These are phyloP conservation scores for Gonioctena quinquepunctata DNA, from an alignment of 1,140 invertebrate species.

Conservation along the genomic window DNA sequence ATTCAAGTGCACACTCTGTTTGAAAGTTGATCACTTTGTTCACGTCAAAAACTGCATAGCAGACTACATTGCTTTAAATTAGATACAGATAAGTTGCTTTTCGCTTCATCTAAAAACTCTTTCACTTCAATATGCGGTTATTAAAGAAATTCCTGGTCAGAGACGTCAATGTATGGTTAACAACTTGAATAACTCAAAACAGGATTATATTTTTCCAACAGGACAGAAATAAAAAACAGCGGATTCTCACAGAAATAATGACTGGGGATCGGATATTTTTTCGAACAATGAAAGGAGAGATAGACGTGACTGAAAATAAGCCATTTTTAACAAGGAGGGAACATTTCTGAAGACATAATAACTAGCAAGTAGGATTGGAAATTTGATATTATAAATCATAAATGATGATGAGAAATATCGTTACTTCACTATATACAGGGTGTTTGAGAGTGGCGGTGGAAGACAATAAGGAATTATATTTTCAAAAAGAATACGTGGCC, in stretches of 20 bases:
- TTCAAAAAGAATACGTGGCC: too few species aligned
- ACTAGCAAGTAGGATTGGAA: neutral
- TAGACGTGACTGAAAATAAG: neutral
- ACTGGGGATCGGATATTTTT: neutral
- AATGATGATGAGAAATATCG: neutral
- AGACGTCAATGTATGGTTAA: constrained; percentile 18
- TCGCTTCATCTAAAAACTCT: constrained; percentile 20
- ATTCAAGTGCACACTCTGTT: constrained; percentile 17
- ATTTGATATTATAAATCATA: neutral
- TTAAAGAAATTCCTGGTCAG: constrained; percentile 20
- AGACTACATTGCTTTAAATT: constrained; percentile 24
- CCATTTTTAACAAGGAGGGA: neutral
- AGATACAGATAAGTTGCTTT: constrained; percentile 27
- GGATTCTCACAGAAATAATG: constrained; percentile 3
- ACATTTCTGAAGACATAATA: neutral
- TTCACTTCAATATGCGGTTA: constrained; percentile 18
- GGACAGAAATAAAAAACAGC: neutral
- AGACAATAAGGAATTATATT: too few species aligned
- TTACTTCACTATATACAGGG: too few species aligned
- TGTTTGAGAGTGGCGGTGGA: too few species aligned
- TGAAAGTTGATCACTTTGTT: constrained; percentile 19
- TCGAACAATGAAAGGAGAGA: neutral
- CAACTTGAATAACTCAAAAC: constrained; percentile 17
- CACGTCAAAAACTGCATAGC: constrained; percentile 28
- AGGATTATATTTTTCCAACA: constrained; percentile 1